phyloP scores from a whole-genome alignment of 2,888 invertebrate species.

The Amphipyra berbera region DNA sequence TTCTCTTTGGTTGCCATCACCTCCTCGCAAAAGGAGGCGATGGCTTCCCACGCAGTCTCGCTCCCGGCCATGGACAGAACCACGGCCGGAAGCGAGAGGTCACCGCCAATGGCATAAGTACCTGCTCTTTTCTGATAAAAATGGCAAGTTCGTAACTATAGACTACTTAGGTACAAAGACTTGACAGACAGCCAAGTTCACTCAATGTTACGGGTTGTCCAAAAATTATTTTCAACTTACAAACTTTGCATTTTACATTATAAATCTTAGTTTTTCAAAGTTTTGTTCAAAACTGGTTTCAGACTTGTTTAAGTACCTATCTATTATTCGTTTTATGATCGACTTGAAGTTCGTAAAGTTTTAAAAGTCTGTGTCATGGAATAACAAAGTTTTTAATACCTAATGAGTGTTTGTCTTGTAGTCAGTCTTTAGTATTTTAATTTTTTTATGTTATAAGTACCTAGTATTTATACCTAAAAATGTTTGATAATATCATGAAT shows the following conservation, averaged over 20 bases:
- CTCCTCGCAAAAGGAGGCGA: no score
- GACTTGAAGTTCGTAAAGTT: slow-evolving; percentile 18
- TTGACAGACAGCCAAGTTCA: slow-evolving; percentile 3
- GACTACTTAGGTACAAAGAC: background rate
- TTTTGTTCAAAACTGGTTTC: slow-evolving; percentile 10
- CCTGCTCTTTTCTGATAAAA: no score
- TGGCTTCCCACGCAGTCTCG: no score
- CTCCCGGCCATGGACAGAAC: no score
- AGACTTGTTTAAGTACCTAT: slow-evolving; percentile 14
- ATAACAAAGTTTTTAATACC: slow-evolving; percentile 8
- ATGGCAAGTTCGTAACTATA: background rate
- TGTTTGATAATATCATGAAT: no score
- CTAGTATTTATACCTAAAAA: no score
- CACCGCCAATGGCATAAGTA: no score
- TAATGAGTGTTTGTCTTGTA: background rate
- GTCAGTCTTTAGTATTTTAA: background rate
- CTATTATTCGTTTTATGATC: slow-evolving; percentile 10
- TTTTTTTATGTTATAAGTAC: no score
- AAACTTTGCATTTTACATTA: slow-evolving; percentile 9
- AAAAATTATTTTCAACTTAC: slow-evolving; percentile 4
- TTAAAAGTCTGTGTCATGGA: slow-evolving; percentile 9
- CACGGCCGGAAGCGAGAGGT: no score
- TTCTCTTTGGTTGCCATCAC: no score
- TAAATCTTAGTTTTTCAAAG: slow-evolving; percentile 16
- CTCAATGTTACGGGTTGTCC: background rate